Conservation (phyloP, 2,113 vertebrate genomes). For the Prochilodus magdalenae region DNA sequence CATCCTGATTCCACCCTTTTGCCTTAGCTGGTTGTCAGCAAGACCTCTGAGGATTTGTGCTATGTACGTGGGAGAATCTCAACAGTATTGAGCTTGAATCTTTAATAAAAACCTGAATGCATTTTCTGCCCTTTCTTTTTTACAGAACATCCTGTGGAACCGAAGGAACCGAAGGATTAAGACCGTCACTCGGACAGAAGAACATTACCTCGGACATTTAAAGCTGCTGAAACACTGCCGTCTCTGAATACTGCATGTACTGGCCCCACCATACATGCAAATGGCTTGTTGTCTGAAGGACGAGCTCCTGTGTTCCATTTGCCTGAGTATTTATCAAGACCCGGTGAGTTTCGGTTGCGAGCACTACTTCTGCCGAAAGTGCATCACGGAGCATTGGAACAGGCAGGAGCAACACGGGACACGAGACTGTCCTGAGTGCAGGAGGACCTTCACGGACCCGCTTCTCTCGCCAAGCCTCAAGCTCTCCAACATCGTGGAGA, state of each 20-base stretch:
- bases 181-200: not conserved
- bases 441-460: conserved; percentile 90
- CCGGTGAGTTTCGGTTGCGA: conserved; percentile 96
- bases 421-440: conserved; percentile 95
- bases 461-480: conserved; percentile 94
- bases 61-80: not conserved
- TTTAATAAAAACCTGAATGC: not conserved
- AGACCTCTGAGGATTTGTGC: not conserved
- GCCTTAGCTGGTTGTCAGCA: not conserved
- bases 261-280: conserved; percentile 65
- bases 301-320: conserved; percentile 98
- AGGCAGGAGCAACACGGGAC: conserved; percentile 88
- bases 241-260: conserved; percentile 59
- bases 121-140: not conserved
- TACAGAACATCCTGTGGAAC: not conserved
- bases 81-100: not conserved
- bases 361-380: conserved; percentile 97
- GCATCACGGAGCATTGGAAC: conserved; percentile 97
- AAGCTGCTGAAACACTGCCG: not conserved
- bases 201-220: not conserved
- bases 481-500: conserved; percentile 97
- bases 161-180: not conserved
- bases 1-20: not conserved
- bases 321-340: conserved; percentile 98
- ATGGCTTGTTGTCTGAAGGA: conserved; percentile 98